Conservation (phyloP, 2,888 invertebrate species). For the Erannis defoliaria region DNA sequence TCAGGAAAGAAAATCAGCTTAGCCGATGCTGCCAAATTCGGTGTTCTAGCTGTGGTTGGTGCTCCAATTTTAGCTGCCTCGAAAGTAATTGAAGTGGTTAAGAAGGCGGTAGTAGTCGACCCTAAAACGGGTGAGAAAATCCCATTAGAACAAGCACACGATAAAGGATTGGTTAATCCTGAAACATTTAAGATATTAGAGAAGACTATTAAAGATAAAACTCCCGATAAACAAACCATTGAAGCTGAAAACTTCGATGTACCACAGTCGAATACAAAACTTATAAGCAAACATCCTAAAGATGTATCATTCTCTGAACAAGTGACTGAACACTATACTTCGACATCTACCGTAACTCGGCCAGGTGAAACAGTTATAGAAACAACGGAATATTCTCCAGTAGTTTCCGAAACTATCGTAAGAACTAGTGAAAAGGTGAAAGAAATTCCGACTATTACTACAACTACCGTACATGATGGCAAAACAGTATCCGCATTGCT, state of each 20-base stretch:
- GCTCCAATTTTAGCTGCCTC: slow-evolving; percentile 91
- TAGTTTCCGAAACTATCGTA: slow-evolving; percentile 49
- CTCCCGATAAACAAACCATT: slow-evolving; percentile 34
- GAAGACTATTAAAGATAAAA: slow-evolving; percentile 48
- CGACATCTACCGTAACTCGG: slow-evolving; percentile 21
- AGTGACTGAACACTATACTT: slow-evolving; percentile 31
- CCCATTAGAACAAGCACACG: slow-evolving; percentile 90
- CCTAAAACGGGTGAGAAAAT: slow-evolving; percentile 91
- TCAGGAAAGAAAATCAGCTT: slow-evolving; percentile 89
- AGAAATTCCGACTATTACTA: slow-evolving; percentile 47
- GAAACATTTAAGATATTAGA: slow-evolving; percentile 63
- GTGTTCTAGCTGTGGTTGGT: slow-evolving; percentile 91
- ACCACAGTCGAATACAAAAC: slow-evolving; percentile 27
- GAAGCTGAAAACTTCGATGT: slow-evolving; percentile 31
- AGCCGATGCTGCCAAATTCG: slow-evolving; percentile 91
- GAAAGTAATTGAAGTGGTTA: slow-evolving; percentile 88
- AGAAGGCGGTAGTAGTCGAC: slow-evolving; percentile 88
- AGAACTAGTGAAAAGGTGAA: slow-evolving; percentile 51
- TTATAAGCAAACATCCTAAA: slow-evolving; percentile 35
- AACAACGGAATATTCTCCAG: slow-evolving; percentile 55
- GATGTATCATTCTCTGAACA: slow-evolving; percentile 62
- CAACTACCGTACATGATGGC: slow-evolving; percentile 53
- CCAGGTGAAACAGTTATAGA: slow-evolving; percentile 41
- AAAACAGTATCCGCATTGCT: slow-evolving; percentile 73
- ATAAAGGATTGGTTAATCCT: slow-evolving; percentile 88